Conservation (phyloP, 1,140 invertebrate genomes). For the Trinorchestia longiramus region DNA sequence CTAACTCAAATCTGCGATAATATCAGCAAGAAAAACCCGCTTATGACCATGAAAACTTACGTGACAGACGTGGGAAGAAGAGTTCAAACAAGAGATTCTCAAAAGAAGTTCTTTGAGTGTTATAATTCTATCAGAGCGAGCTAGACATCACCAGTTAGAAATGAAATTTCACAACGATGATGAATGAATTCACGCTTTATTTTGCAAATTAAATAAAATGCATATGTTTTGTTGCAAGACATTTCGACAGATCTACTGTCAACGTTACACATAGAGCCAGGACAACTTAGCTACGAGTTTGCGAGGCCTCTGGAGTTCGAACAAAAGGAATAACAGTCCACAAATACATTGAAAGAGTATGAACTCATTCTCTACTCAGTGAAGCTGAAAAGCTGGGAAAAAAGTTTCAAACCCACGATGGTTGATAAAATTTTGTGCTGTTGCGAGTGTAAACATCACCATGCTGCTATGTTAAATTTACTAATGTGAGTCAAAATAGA, state of each 20-base stretch:
- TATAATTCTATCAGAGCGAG: background rate
- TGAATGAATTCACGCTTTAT: background rate
- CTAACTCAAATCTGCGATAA: no score
- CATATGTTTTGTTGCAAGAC: background rate
- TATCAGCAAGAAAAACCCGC: no score
- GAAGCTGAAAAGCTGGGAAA: background rate
- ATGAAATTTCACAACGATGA: background rate
- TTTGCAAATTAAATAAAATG: background rate
- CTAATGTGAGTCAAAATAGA: background rate
- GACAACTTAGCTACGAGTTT: background rate
- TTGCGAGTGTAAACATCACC: background rate
- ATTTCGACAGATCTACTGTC: background rate
- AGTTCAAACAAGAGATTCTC: background rate
- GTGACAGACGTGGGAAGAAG: background rate
- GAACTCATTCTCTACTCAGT: background rate
- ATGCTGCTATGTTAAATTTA: background rate
- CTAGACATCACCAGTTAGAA: background rate
- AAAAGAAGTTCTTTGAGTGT: background rate
- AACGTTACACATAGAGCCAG: background rate
- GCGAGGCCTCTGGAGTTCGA: background rate
- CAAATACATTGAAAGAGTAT: background rate
- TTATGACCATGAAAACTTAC: background rate
- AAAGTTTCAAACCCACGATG: background rate
- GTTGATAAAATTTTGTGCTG: background rate
- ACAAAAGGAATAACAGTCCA: background rate